phyloP scores from a whole-genome alignment of 2,888 invertebrate species.

The Synergus umbraculus region DNA sequence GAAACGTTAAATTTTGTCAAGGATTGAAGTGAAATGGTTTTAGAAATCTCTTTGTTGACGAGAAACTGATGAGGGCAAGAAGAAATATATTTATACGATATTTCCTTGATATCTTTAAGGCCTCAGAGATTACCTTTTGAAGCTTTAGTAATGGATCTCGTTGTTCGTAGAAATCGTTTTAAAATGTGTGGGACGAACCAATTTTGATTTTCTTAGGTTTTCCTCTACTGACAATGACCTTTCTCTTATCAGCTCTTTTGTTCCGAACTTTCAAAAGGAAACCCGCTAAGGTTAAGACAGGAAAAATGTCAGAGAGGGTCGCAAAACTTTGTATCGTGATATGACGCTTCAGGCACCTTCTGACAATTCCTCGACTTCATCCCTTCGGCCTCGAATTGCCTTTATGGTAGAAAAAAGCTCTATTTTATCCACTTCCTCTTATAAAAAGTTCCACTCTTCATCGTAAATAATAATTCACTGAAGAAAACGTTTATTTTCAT shows the following conservation, averaged over 20 bases:
- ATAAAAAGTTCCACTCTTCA: neutral
- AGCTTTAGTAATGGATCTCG: neutral
- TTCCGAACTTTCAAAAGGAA: neutral
- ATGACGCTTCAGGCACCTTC: constrained; percentile 14
- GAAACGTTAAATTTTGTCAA: too few species aligned
- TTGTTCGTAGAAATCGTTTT: neutral
- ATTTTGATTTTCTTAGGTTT: neutral
- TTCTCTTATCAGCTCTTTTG: constrained; percentile 5
- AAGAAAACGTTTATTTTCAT: neutral
- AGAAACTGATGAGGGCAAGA: neutral
- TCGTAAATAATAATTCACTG: neutral
- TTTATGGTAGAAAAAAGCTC: constrained; percentile 2
- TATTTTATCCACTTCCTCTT: neutral
- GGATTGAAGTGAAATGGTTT: neutral
- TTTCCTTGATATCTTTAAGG: neutral
- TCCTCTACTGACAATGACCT: neutral
- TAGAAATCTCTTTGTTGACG: neutral
- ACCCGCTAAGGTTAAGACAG: neutral
- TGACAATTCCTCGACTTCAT: constrained; percentile 7
- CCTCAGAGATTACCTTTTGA: neutral
- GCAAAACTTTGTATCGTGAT: constrained; percentile 11
- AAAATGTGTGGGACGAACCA: neutral
- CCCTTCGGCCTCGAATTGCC: constrained; percentile 8
- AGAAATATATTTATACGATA: neutral
- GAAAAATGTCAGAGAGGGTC: constrained; percentile 2